phyloP scores from a whole-genome alignment of 2,797 vertebrate species.

The Rallus crepitans region DNA sequence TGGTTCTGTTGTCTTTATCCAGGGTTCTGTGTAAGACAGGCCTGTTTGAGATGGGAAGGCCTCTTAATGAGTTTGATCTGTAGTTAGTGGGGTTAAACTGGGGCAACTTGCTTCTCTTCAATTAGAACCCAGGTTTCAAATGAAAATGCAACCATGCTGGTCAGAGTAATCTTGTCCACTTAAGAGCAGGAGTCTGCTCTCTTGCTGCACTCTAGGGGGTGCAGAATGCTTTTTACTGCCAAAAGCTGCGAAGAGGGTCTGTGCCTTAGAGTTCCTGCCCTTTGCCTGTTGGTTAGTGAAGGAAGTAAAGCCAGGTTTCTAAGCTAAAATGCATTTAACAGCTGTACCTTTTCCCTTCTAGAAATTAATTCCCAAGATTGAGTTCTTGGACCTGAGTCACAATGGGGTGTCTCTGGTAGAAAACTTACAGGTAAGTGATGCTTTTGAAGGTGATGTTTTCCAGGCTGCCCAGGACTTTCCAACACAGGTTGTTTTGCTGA shows the following conservation, averaged over 20 bases:
- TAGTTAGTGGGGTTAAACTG: background rate
- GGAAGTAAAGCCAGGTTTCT: background rate
- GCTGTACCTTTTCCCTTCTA: conserved; percentile 40
- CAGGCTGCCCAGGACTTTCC: rapidly evolving
- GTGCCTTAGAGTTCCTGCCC: background rate
- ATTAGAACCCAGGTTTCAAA: background rate
- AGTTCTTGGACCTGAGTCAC: conserved; percentile 95
- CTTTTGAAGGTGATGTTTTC: background rate
- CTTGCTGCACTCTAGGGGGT: background rate
- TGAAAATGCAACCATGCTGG: background rate
- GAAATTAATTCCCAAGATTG: conserved; percentile 95
- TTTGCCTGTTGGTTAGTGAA: background rate
- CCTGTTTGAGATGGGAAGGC: background rate
- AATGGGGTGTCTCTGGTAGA: conserved; percentile 90
- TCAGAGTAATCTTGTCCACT: background rate
- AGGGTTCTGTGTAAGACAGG: background rate
- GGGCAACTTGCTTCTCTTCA: background rate
- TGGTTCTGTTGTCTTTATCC: background rate
- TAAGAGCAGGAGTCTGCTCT: background rate
- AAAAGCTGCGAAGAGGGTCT: background rate
- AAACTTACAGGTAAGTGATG: conserved; percentile 89
- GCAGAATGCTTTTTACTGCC: background rate
- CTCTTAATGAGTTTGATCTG: background rate
- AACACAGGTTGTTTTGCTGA: background rate
- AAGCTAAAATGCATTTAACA: background rate